These are phyloP conservation scores for Clangula hyemalis DNA, from an alignment of 2,797 vertebrate genomes.

Conservation along the genomic window DNA sequence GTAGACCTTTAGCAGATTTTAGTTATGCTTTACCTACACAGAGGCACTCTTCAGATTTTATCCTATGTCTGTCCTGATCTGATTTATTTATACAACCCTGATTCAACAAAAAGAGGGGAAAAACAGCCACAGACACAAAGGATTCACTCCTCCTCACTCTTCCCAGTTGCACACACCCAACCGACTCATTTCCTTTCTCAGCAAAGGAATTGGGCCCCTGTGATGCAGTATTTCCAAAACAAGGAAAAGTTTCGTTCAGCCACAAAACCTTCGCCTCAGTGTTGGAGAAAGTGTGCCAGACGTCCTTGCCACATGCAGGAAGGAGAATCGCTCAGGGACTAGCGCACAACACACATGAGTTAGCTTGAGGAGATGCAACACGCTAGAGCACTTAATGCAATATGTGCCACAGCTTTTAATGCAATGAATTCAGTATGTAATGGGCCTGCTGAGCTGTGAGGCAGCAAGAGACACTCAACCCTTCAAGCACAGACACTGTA, in stretches of 20 bases:
- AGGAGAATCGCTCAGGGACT: background rate
- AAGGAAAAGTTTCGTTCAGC: background rate
- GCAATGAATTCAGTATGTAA: background rate
- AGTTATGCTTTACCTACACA: background rate
- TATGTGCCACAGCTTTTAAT: background rate
- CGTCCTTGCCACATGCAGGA: background rate
- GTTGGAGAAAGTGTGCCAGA: background rate
- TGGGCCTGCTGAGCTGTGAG: background rate
- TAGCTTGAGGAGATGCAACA: background rate
- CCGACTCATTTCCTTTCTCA: constrained; percentile 53
- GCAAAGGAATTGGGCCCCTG: background rate
- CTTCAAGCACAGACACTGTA: accelerated
- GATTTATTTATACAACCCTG: background rate
- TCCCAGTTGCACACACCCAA: background rate
- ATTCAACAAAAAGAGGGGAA: background rate
- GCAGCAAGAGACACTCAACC: background rate
- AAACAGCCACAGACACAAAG: background rate
- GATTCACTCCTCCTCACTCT: constrained; percentile 9
- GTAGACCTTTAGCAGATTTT: constrained; percentile 23
- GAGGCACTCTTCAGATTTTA: background rate
- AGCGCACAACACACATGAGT: accelerated
- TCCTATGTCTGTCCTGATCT: background rate
- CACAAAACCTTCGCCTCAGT: background rate
- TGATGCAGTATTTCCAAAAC: constrained; percentile 41
- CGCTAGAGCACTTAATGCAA: background rate